These are phyloP conservation scores for Lysandra bellargus DNA, from an alignment of 2,888 invertebrate genomes.

Conservation along the genomic window DNA sequence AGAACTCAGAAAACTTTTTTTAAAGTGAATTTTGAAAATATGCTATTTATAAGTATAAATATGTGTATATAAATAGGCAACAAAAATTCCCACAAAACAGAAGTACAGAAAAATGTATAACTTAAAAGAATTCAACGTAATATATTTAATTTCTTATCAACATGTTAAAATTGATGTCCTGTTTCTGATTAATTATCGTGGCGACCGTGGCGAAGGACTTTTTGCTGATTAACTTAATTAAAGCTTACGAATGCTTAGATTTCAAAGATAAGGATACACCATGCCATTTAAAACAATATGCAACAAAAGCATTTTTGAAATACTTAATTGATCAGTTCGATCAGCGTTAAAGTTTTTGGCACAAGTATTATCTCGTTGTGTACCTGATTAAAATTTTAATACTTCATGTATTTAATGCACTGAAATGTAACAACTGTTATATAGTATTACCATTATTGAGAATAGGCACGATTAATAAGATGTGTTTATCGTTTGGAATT, in stretches of 20 bases:
- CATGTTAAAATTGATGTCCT: slow-evolving; percentile 15
- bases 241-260: slow-evolving; percentile 24
- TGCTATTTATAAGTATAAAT: no score
- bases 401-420: no score
- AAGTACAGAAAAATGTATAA: no score
- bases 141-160: slow-evolving; percentile 6
- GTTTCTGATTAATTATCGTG: slow-evolving; percentile 28
- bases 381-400: not conserved
- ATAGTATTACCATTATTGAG: no score
- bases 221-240: slow-evolving; percentile 25
- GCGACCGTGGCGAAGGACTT: not conserved
- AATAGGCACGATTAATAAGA: no score
- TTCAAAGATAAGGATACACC: slow-evolving; percentile 9
- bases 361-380: not conserved
- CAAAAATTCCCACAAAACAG: no score
- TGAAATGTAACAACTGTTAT: no score
- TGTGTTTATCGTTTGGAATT: no score
- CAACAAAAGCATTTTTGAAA: slow-evolving; percentile 9
- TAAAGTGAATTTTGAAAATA: no score
- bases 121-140: not conserved
- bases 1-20: no score
- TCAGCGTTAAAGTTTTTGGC: not conserved
- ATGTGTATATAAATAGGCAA: no score
- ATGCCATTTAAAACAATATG: slow-evolving; percentile 6
- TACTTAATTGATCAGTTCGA: not conserved